Percentiles rank a stretch among this genome's conserved stretches.
phyloP scores from a whole-genome alignment of 2,888 invertebrate species.

The Dexiosoma caninum region DNA sequence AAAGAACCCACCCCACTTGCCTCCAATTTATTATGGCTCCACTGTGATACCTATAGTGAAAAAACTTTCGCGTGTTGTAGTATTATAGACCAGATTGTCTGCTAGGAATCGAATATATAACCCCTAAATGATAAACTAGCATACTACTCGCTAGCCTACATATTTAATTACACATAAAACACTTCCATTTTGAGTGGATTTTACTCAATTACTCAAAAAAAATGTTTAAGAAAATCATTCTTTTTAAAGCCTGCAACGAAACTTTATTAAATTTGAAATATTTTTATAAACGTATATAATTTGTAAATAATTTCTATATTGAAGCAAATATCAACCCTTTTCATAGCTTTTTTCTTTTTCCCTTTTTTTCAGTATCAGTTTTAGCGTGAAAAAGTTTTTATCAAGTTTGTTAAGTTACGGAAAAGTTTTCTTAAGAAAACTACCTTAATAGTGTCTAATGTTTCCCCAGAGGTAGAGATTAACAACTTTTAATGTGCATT shows the following conservation, averaged over 20 bases:
- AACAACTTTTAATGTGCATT: conserved; percentile 36
- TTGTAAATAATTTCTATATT: conserved; percentile 56
- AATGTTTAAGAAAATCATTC: background rate
- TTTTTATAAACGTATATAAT: background rate
- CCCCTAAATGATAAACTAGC: no score
- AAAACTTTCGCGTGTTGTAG: no score
- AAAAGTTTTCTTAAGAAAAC: conserved; percentile 50
- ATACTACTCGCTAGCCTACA: no score
- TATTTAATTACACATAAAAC: no score
- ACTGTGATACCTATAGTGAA: no score
- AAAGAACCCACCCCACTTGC: no score
- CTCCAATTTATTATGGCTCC: no score
- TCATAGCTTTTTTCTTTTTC: background rate
- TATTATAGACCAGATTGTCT: no score
- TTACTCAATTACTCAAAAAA: no score
- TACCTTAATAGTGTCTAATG: conserved; percentile 62
- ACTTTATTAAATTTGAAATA: background rate
- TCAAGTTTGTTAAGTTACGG: conserved; percentile 30
- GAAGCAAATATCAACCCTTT: conserved; percentile 59
- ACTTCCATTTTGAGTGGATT: no score
- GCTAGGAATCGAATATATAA: no score
- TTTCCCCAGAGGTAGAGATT: conserved; percentile 58
- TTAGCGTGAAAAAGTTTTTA: conserved; percentile 52
- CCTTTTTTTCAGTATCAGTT: conserved; percentile 39
- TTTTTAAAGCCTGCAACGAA: background rate